Conservation (phyloP, 2,888 invertebrate genomes). For the Ectemnius continuus region DNA sequence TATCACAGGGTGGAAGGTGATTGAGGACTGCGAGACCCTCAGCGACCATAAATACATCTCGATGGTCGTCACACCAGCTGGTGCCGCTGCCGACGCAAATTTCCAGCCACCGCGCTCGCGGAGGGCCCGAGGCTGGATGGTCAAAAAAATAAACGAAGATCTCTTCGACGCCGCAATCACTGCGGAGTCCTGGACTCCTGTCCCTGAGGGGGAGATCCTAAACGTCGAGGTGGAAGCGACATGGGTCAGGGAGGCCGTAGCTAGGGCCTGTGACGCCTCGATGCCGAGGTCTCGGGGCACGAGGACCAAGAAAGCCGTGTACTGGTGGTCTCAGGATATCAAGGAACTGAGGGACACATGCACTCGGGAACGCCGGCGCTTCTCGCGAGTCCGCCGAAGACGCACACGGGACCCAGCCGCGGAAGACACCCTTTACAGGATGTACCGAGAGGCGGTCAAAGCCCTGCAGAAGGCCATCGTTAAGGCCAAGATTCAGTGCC, state of each 20-base stretch:
- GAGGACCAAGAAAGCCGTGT: too few species aligned
- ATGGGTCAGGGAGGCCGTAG: not conserved
- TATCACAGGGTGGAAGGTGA: not conserved
- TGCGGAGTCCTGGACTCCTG: not conserved
- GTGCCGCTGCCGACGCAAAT: fast-evolving
- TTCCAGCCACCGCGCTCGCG: not conserved
- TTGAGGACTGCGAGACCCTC: too few species aligned
- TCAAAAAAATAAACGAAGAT: not conserved
- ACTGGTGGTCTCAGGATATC: too few species aligned
- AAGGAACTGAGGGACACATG: too few species aligned
- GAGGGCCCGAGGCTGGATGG: not conserved
- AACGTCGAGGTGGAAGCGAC: too few species aligned
- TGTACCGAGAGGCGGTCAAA: not conserved
- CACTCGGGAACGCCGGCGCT: too few species aligned
- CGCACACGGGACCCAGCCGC: too few species aligned
- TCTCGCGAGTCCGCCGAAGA: too few species aligned
- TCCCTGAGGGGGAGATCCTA: not conserved
- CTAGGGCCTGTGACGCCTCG: too few species aligned
- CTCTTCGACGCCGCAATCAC: not conserved
- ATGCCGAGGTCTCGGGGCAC: too few species aligned
- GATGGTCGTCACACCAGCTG: not conserved
- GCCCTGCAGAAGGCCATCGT: not conserved
- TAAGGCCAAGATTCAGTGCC: not conserved
- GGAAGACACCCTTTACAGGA: too few species aligned
- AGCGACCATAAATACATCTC: too few species aligned